phyloP scores from a whole-genome alignment of 1,140 invertebrate species.

The Procambarus clarkii region DNA sequence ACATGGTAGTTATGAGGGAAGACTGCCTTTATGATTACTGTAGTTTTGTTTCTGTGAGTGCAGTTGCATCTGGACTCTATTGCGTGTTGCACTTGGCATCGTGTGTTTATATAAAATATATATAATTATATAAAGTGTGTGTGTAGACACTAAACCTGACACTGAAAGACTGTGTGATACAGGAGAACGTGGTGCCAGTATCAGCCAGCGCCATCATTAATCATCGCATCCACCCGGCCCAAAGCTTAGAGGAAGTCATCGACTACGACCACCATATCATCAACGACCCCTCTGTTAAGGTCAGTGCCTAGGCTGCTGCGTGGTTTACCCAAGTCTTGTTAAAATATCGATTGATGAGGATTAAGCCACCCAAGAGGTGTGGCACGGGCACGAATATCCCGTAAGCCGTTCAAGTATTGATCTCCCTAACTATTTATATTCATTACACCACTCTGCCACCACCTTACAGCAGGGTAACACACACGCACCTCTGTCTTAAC shows the following conservation, averaged over 20 bases:
- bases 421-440: no score
- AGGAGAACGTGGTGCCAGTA: constrained; percentile 80
- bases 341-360: no score
- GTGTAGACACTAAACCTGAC: neutral
- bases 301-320: constrained; percentile 7
- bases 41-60: no score
- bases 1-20: no score
- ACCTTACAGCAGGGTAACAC: no score
- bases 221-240: constrained; percentile 79
- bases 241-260: constrained; percentile 78
- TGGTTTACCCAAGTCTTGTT: no score
- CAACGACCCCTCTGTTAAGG: constrained; percentile 75
- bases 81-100: neutral
- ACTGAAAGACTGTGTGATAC: constrained; percentile 14
- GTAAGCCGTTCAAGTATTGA: no score
- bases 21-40: no score
- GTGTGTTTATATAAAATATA: neutral
- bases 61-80: neutral
- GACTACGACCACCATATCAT: constrained; percentile 78
- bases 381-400: no score
- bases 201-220: constrained; percentile 78
- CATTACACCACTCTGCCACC: no score
- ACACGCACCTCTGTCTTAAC: no score
- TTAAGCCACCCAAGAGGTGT: no score
- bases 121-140: neutral